Evolutionary conservation across 2,113 vertebrate species (phyloP), one percentile per base, ranked within the genome.

Genomic region (Orthochromis indermauri): DNA sequence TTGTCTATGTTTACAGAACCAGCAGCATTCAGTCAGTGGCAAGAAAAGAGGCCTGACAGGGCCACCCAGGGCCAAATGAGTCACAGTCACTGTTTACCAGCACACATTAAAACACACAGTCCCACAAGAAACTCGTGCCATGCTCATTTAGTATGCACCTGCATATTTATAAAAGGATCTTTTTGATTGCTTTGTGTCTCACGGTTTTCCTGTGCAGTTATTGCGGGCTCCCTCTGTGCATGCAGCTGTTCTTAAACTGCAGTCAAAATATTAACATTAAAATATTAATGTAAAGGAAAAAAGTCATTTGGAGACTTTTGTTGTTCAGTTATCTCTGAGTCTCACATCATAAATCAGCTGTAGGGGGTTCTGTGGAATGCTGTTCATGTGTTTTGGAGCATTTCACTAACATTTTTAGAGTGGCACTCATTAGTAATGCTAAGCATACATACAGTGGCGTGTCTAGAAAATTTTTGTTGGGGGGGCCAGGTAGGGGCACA

Each of bases 1-100:
- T 95, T 92, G 89, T 96, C 94, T 92, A 61, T 94, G 92, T 94
- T 95, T 94, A 95, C 93, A 95, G 85, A 94, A 91, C 55, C 82
- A 80, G 84, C 71, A 90, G 59, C 89, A 12, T 91, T 92, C 86
- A 90, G 80, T 92, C 89, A 90, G 66, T n/a, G 45, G 53, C 40
- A 10, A 83, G 73, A 82, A 87, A 85, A 86, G 61, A 85, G 84
- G 57, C 76, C 82, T 87, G 91, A 86, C 85, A 79, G 61, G 71
- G 28, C 78, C 88, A 82, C 81, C 57, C 49, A 42, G 79, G 61
- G 40, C 55, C 37, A 82, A 84, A 57, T 90, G 85, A 91, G 87
- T 91, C 91, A 88, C 80, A 35, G 21, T 59, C 59, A 51, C 47
- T 49, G n/a, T 61, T 24, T 11, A 49, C 49, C 49, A 55, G 8